Evolutionary conservation across 2,797 vertebrate genomes (phyloP).

Genomic region (Kryptolebias ocellatus): DNA sequence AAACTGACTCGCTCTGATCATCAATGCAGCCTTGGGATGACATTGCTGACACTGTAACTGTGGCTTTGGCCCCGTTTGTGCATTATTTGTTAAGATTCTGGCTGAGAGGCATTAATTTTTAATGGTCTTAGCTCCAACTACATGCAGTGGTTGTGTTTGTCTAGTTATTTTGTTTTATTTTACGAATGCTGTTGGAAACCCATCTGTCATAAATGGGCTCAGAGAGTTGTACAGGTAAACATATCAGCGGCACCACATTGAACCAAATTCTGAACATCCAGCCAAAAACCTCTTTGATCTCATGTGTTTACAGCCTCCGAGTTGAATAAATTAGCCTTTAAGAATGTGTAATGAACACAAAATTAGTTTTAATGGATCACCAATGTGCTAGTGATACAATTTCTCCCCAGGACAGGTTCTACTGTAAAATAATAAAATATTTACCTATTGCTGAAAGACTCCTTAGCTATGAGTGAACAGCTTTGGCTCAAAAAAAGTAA

Average conservation of each 20-base stretch:
- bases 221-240: not conserved
- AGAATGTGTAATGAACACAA: not conserved
- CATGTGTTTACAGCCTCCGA: not conserved
- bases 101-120: not conserved
- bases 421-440: not conserved
- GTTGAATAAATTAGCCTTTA: not conserved
- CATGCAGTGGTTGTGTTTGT: not conserved
- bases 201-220: not conserved
- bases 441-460: not conserved
- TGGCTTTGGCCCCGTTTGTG: not conserved
- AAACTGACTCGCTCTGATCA: not conserved
- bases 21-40: conserved; percentile 4
- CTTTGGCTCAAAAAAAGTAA: not conserved
- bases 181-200: not conserved
- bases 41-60: not conserved
- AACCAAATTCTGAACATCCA: not conserved
- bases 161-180: not conserved
- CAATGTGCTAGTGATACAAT: not conserved
- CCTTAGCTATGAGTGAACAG: not conserved
- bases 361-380: no score
- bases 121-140: conserved; percentile 1
- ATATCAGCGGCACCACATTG: not conserved
- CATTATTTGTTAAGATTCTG: not conserved
- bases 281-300: not conserved
- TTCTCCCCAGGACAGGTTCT: not conserved